Evolutionary conservation across 2,888 invertebrate species (phyloP), one percentile per base, ranked within the genome.

Genomic region (Octonoba sinensis): DNA sequence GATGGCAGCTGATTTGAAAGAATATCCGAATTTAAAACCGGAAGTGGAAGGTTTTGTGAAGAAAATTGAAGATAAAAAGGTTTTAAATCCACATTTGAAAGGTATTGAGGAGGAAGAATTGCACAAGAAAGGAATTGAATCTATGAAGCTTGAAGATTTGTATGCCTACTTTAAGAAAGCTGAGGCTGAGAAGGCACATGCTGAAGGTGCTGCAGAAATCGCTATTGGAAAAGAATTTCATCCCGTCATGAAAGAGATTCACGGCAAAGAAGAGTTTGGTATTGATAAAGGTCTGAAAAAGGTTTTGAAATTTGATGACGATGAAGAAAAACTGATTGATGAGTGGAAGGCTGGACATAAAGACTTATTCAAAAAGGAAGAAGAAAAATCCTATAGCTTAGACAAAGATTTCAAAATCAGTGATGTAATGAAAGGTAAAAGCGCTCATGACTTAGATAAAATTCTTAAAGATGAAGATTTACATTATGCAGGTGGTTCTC

Each of bases 1-100:
- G 11, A 62, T 51, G 1, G 47, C 59, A 24, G 57, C 60, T 24
- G 79, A 79, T 18, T 65, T 66, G 18, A 44, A 66, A 47, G 46
- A 24, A 1, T 44, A 70, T 24, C 76, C 60, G 3, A n/a, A 27
- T 22, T 56, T 60, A 16, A 60, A 59, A 24, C 22, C 36, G 47
- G 60, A 36, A 62, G 27, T 46, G 24, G 24, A 15, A 46, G 57
- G 24, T 46, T 36, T n/a, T 2, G 20, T 36, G 8, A 77, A 77
- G 13, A 64, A 64, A 16, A 46, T 65, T 15, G 59, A 46, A 18
- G 65, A 71, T 16, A 65, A 71, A 36, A 15, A 18, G 2, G 44
- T 12, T 18, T 1, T 20, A 18, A 4, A 36, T 16, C 18, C 59
- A 2, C 46, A 51, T 44, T 44, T 44, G 20, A 47, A 64, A 47